Percentiles rank a stretch among this genome's conserved stretches.
These are phyloP conservation scores for Protodeltote pygarga DNA, from an alignment of 2,888 invertebrate genomes.

Conservation along the genomic window DNA sequence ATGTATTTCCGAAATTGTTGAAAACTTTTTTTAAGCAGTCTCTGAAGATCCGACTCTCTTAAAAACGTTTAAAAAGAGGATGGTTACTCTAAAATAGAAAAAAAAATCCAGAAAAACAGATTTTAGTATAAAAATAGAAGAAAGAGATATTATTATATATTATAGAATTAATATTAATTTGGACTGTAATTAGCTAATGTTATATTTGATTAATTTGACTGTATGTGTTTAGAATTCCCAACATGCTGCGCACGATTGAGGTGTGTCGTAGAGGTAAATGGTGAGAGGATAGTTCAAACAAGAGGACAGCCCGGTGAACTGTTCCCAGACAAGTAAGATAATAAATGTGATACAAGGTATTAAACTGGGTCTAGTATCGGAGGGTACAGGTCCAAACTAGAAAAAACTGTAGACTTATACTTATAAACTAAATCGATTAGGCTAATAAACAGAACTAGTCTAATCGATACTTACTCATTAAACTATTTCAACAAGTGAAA, in stretches of 20 bases:
- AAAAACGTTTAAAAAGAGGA: no score
- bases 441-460: no score
- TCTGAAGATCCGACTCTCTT: no score
- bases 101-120: no score
- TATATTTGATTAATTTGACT: neutral
- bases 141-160: no score
- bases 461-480: no score
- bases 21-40: no score
- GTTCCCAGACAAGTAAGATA: conserved; percentile 80
- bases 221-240: conserved; percentile 70
- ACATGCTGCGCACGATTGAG: conserved; percentile 80
- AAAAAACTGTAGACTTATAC: neutral
- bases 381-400: conserved; percentile 42
- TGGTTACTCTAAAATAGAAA: no score
- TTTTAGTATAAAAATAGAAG: no score
- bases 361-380: conserved; percentile 12
- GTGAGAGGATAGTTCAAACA: conserved; percentile 81
- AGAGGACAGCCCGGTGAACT: conserved; percentile 82
- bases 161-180: neutral
- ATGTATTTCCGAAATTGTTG: no score
- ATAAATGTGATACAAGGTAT: neutral
- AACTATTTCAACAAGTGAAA: no score
- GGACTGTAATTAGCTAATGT: neutral
- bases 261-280: conserved; percentile 81
- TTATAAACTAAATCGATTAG: no score